Evolutionary conservation across 2,797 vertebrate genomes (phyloP), one percentile per base, ranked within the genome.

Genomic region (Hippoglossus hippoglossus): DNA sequence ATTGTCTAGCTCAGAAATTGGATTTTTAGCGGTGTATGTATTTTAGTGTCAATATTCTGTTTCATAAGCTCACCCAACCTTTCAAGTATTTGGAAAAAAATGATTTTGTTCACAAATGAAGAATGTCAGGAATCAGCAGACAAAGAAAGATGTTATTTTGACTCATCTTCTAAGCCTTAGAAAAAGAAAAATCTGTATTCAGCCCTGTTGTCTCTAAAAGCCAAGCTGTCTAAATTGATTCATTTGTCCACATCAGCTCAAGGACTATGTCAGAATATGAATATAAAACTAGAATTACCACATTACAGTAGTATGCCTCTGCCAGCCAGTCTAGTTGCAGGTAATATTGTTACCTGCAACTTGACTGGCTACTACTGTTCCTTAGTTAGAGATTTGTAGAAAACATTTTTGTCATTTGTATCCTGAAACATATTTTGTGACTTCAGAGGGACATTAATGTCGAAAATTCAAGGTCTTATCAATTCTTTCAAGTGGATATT

Each of bases 241-340:
- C n/a, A 71, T 82, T 81, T 79, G 46, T 72, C 67, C 53, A 50
- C 46, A 69, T 73, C 52, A 69, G 52, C 67, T 79, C 64, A 81
- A 82, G 81, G 84, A 62, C 73, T 34, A 8, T 16, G 25, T 15
- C 62, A 60, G 39, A 77, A 56, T 36, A 15, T 16, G 26, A 16
- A 55, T 55, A 15, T 18, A 21, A 3, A 54, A 16, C 13, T 8
- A 54, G 13, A 54, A 54, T 53, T 22, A 24, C 52, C 25, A 26
- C 5, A 24, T 28, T 21, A 15, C 52, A 10, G 53, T 55, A 19
- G 53, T 55, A 10, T 11, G 15, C 13, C 53, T 54, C 28, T 31
- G 28, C 7, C 28, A 8, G 28, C 2, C 51, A 6, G 53, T 19
- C 52, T 19, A 54, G 24, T 54, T 18, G 25, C 15, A 25, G 51